phyloP scores from a whole-genome alignment of 2,797 vertebrate genomes.

The Schizopygopsis malacanthus region DNA sequence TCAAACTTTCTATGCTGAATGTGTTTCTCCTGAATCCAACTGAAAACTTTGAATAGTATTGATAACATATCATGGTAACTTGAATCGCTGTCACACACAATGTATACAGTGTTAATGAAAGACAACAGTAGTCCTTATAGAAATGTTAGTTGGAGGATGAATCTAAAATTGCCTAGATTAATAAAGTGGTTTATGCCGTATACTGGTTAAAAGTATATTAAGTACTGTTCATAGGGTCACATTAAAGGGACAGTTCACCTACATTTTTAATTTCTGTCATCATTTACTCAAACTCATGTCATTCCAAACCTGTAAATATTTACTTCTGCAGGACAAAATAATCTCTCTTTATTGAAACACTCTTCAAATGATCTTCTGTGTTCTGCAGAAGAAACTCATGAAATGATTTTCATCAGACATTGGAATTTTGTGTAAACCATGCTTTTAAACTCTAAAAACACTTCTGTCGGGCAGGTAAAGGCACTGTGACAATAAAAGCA shows the following conservation, averaged over 20 bases:
- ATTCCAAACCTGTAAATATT: background rate
- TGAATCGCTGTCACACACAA: background rate
- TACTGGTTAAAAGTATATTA: background rate
- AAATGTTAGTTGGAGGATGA: background rate
- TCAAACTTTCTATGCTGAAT: background rate
- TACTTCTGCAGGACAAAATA: background rate
- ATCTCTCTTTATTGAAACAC: background rate
- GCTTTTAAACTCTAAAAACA: constrained; percentile 7
- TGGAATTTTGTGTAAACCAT: background rate
- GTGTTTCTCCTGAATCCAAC: background rate
- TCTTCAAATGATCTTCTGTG: background rate
- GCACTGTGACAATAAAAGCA: constrained; percentile 21
- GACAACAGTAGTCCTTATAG: background rate
- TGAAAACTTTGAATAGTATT: constrained; percentile 22
- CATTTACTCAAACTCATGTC: background rate
- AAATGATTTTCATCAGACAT: background rate
- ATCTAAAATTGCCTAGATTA: background rate
- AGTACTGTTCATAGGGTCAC: background rate
- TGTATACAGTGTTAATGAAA: background rate
- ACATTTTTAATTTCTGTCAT: background rate
- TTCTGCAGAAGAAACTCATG: background rate
- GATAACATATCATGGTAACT: constrained; percentile 8
- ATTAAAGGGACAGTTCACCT: background rate
- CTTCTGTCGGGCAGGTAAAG: background rate
- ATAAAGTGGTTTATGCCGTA: background rate